A percentile compares a stretch with the other conserved stretches of the same genome.
These are phyloP conservation scores for Aphaenogaster rudis DNA, from an alignment of 1,140 invertebrate genomes.

Conservation along the genomic window DNA sequence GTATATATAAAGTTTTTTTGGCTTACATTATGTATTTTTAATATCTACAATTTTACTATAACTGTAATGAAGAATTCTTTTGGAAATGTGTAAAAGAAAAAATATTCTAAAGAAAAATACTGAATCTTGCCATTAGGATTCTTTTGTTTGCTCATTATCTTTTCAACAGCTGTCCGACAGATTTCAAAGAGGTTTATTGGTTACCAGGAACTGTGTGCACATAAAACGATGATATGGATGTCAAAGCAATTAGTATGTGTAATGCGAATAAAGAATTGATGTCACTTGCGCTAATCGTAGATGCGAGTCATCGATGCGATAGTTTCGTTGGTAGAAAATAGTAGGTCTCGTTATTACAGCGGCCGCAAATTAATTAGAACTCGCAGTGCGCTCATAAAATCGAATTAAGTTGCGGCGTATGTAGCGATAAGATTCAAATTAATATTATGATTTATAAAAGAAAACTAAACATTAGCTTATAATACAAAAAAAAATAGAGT, in stretches of 20 bases:
- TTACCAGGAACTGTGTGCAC: neutral
- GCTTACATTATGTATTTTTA: neutral
- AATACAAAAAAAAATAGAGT: neutral
- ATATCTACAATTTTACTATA: neutral
- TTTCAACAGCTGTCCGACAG: neutral
- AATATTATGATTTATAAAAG: neutral
- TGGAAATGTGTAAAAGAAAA: neutral
- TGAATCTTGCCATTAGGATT: neutral
- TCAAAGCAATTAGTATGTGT: conserved; percentile 57
- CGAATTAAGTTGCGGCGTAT: neutral
- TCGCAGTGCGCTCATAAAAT: neutral
- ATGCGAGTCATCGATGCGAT: conserved; percentile 49
- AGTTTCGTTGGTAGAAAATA: conserved; percentile 62
- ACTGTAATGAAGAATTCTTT: neutral
- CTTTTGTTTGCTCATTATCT: neutral
- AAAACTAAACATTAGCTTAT: neutral
- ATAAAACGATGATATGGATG: conserved; percentile 38
- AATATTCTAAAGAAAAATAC: neutral
- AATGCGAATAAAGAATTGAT: conserved; percentile 55
- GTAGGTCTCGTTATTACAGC: conserved; percentile 41
- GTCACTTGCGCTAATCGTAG: conserved; percentile 53
- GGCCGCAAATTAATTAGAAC: neutral
- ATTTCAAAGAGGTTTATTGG: neutral
- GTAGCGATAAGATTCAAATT: neutral
- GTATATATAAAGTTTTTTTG: too few species aligned